Percentiles rank a stretch among this genome's conserved stretches.
Evolutionary conservation across 2,113 vertebrate species (phyloP).

Genomic region (Phalacrocorax aristotelis): DNA sequence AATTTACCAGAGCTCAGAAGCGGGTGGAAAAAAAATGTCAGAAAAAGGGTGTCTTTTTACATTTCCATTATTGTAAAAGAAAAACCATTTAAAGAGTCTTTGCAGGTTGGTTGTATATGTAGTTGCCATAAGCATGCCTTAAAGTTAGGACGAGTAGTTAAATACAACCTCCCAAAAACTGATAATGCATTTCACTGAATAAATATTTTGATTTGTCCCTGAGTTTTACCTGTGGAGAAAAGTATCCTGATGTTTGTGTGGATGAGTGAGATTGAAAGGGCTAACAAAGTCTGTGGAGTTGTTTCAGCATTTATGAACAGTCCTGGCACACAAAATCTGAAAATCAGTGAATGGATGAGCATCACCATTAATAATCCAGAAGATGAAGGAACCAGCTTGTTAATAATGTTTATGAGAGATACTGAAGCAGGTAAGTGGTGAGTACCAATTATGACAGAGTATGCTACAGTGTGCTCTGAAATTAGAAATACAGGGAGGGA

Average conservation of each 20-base stretch:
- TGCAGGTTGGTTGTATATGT: not conserved
- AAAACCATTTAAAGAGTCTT: not conserved
- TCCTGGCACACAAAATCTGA: not conserved
- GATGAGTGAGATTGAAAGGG: not conserved
- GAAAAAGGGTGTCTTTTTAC: fast-evolving
- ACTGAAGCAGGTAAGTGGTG: not conserved
- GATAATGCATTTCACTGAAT: not conserved
- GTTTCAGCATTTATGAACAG: not conserved
- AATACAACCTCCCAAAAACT: not conserved
- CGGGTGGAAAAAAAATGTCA: not conserved
- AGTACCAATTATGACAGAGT: not conserved
- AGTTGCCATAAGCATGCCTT: not conserved
- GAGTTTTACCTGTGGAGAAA: not conserved
- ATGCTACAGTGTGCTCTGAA: not conserved
- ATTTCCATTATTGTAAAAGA: not conserved
- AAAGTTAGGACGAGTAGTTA: not conserved
- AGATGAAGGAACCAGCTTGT: not conserved
- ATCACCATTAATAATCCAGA: not conserved
- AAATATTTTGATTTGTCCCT: not conserved
- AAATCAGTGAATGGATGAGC: not conserved
- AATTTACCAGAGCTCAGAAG: not conserved
- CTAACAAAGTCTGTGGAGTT: not conserved
- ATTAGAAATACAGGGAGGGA: constrained; percentile 6
- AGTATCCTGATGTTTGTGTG: not conserved
- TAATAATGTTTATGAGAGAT: not conserved